Percentiles rank a stretch among this genome's conserved stretches.
Evolutionary conservation across 2,113 vertebrate genomes (phyloP).

Genomic region (Butastur rufipennis): DNA sequence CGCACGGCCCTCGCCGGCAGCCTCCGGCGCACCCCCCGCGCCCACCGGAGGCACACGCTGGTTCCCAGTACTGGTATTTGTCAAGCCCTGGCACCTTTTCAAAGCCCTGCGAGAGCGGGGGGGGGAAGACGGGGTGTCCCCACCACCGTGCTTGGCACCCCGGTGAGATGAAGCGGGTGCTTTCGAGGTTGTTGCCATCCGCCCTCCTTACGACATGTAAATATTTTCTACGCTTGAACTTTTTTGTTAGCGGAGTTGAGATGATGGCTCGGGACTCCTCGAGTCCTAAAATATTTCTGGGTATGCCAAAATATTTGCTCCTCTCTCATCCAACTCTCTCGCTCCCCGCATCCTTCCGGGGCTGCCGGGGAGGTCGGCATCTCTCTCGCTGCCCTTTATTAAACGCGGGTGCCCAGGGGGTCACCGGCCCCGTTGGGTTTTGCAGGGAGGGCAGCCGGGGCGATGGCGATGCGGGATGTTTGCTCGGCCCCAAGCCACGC

Average conservation of each 20-base stretch:
- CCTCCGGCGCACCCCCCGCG: too few relatives aligned
- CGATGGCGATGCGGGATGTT: not conserved
- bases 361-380: not conserved
- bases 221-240: not conserved
- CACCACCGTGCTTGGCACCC: too few relatives aligned
- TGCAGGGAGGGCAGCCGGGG: not conserved
- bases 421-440: not conserved
- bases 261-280: not conserved
- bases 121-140: too few relatives aligned
- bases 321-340: too few relatives aligned
- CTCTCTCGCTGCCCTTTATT: not conserved
- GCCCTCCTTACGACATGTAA: not conserved
- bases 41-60: too few relatives aligned
- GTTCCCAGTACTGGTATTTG: too few relatives aligned
- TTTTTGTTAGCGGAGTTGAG: not conserved
- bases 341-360: not conserved
- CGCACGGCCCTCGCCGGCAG: too few relatives aligned
- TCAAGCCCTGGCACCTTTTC: not conserved
- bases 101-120: not conserved
- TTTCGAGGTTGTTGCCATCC: not conserved
- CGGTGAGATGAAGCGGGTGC: not conserved
- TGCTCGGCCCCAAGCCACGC: accelerated
- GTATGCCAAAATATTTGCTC: too few relatives aligned
- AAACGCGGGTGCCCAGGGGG: accelerated
- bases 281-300: not conserved